Conservation (phyloP, 2,113 vertebrate species). For the Alethe diademata region DNA sequence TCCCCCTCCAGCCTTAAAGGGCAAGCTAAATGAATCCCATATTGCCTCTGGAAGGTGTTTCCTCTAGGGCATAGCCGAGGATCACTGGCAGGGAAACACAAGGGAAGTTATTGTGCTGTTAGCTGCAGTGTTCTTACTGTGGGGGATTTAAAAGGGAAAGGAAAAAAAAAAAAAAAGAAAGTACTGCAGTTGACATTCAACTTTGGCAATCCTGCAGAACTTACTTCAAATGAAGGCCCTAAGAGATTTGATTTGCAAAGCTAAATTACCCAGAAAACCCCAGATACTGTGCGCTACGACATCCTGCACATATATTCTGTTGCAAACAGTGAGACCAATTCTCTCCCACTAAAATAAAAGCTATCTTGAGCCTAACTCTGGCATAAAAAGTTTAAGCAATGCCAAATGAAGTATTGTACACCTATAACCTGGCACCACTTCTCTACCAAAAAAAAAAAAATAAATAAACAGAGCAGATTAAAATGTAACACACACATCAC, state of each 20-base stretch:
- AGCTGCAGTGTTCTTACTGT: background rate
- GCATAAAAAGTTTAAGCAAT: background rate
- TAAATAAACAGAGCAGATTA: background rate
- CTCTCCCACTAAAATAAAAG: background rate
- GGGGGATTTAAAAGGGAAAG: background rate
- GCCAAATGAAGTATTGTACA: background rate
- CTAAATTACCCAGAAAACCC: background rate
- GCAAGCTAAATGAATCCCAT: background rate
- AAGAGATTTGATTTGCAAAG: background rate
- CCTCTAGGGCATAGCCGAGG: background rate
- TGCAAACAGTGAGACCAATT: background rate
- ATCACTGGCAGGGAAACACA: background rate
- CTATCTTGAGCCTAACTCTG: background rate
- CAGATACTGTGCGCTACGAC: background rate
- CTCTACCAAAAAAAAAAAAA: background rate
- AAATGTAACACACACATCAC: background rate
- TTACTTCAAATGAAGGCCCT: background rate
- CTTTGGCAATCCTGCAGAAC: background rate
- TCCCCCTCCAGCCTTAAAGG: background rate
- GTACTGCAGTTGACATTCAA: background rate
- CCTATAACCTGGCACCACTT: background rate
- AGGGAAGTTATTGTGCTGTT: background rate
- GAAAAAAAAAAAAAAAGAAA: background rate
- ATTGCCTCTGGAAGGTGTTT: background rate
- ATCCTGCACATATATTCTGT: background rate